Evolutionary conservation across 2,797 vertebrate species (phyloP), one percentile per base, ranked within the genome.

Genomic region (Channa striata): DNA sequence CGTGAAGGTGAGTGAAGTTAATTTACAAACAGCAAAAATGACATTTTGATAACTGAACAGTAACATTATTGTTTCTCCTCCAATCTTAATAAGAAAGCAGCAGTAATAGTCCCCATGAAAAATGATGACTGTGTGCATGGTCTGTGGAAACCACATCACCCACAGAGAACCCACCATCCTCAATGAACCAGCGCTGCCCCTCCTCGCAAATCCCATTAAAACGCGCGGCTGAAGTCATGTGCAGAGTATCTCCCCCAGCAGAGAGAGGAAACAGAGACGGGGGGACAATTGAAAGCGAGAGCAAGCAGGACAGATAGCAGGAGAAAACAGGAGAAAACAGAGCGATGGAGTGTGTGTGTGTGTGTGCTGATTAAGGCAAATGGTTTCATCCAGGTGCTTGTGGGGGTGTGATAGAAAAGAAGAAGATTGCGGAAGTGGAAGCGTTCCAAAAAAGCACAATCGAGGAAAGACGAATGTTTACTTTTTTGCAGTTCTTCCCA

Each of bases 301-400:
- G n/a, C 13, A 17, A 53, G 62, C 30, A 40, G 8, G 49, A 50
- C 16, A 57, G 60, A 85, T 51, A 63, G 62, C 19, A 59, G 44
- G n/a, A 46, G 39, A 48, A 8, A 5, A 48, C 40, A 17, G 12
- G 16, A 14, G 33, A 40, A 68, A 68, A 47, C 59, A 46, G 13
- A 43, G 30, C 66, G 21, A 56, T 36, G 30, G 39, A 69, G 47
- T 20, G 37, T 48, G 58, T 65, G 68, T n/a, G n/a, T 76, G 56
- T 68, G 1, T 34, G 30, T 63, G 60, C 71, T 82, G 71, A 87
- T 79, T 77, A 84, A 62, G 39, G 54, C 6, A 66, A 65, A 48
- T 4, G 11, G 30, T 78, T 65, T 58, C 52, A 64, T 72, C 43
- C 63, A 65, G 70, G 53, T 67, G 71, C 46, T 71, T 59, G 60